A percentile compares a stretch with the other conserved stretches of the same genome.
These are phyloP conservation scores for Marcusenius ussheri DNA, from an alignment of 2,113 vertebrate genomes.

Conservation along the genomic window DNA sequence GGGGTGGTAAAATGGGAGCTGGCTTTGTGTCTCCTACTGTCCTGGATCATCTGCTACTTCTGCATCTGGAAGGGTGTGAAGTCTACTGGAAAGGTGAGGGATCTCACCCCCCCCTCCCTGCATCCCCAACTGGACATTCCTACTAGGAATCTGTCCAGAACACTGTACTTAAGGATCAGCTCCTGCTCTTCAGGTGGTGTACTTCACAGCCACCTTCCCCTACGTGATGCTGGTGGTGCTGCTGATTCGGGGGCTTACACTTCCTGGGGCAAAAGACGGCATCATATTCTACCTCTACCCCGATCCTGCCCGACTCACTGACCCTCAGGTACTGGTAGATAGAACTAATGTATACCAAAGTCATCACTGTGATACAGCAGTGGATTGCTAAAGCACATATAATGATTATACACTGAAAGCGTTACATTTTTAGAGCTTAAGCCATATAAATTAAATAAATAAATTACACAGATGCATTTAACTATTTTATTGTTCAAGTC, in stretches of 20 bases:
- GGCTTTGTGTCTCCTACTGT: conserved; percentile 66
- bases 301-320: conserved; percentile 74
- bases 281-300: conserved; percentile 90
- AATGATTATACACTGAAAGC: not conserved
- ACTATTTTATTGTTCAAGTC: not conserved
- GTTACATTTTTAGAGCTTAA: not conserved
- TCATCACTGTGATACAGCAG: not conserved
- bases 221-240: conserved; percentile 81
- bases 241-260: conserved; percentile 77
- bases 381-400: not conserved
- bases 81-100: conserved; percentile 69
- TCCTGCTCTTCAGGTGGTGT: conserved; percentile 73
- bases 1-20: conserved; percentile 69
- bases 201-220: conserved; percentile 91
- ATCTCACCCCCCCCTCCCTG: not conserved
- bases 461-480: not conserved
- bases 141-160: not conserved
- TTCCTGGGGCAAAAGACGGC: conserved; percentile 78
- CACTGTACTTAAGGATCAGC: not conserved
- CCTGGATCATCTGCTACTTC: conserved; percentile 77
- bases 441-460: not conserved
- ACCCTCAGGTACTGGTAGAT: conserved; percentile 73
- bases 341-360: not conserved
- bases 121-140: not conserved
- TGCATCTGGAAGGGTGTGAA: conserved; percentile 79